phyloP scores from a whole-genome alignment of 2,888 invertebrate genomes.

The Meloe dianella region DNA sequence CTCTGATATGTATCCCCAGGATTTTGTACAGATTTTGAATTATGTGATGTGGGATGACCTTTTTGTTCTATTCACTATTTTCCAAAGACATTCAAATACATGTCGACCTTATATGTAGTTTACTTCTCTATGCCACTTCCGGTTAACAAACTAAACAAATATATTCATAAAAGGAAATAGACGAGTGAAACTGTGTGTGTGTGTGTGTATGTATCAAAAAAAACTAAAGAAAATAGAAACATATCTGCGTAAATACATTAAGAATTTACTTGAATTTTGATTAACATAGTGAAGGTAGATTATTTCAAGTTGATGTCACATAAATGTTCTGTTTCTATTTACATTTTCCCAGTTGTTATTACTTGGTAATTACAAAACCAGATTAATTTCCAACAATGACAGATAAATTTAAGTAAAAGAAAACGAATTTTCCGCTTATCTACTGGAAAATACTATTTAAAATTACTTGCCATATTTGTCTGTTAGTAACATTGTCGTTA shows the following conservation, averaged over 20 bases:
- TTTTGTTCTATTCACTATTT: constrained; percentile 31
- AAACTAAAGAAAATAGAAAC: not conserved
- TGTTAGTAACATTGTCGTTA: not conserved
- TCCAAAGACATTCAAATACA: constrained; percentile 31
- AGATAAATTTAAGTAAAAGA: not conserved
- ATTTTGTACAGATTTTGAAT: constrained; percentile 35
- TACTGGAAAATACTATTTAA: constrained; percentile 6
- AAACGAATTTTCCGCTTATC: not conserved
- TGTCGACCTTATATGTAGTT: constrained; percentile 24
- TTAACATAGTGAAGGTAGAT: not conserved
- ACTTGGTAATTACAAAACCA: not conserved
- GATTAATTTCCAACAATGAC: not conserved
- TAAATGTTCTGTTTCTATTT: not conserved
- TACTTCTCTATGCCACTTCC: constrained; percentile 5
- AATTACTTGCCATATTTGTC: constrained; percentile 1
- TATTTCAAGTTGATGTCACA: not conserved
- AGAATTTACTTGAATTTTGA: not conserved
- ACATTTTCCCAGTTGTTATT: not conserved
- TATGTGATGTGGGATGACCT: constrained; percentile 34
- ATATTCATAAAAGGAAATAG: not conserved
- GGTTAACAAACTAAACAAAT: not conserved
- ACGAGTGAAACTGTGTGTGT: not conserved
- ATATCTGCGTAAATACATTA: not conserved
- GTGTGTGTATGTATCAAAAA: not conserved
- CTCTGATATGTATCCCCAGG: constrained; percentile 34